A percentile compares a stretch with the other conserved stretches of the same genome.
Conservation (phyloP, 2,888 invertebrate genomes). For the Melipona beecheii region DNA sequence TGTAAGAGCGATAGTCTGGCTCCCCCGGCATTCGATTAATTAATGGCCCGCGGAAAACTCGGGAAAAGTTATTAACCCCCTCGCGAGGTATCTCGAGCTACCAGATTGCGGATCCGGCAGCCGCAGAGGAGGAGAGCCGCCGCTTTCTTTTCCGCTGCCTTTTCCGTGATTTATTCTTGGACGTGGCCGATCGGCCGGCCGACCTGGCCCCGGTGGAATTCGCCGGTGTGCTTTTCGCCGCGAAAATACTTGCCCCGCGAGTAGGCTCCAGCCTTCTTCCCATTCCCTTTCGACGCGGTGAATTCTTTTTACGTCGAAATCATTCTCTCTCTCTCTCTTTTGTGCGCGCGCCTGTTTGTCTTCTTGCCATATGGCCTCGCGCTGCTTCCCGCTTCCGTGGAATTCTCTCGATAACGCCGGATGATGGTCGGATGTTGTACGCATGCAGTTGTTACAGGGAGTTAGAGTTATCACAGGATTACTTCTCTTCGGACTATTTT, state of each 20-base stretch:
- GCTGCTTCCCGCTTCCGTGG: conserved; percentile 36
- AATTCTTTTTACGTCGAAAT: conserved; percentile 22
- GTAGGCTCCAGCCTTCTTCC: conserved; percentile 8
- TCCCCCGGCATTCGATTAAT: conserved; percentile 60
- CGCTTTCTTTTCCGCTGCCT: conserved; percentile 40
- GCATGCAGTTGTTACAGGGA: not conserved
- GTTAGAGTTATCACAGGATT: not conserved
- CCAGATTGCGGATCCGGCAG: conserved; percentile 29
- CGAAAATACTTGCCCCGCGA: conserved; percentile 37
- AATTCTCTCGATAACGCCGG: conserved; percentile 31
- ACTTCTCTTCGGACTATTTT: too few species aligned
- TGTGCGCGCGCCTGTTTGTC: conserved; percentile 4
- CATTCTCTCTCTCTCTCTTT: not conserved
- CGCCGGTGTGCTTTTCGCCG: conserved; percentile 44
- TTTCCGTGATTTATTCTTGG: conserved; percentile 56
- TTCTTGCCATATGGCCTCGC: conserved; percentile 34
- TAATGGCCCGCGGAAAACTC: conserved; percentile 58
- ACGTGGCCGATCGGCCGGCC: not conserved
- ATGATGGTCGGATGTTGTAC: not conserved
- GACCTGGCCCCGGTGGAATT: conserved; percentile 31
- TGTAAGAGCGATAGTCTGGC: conserved; percentile 40
- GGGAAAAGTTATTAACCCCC: conserved; percentile 60
- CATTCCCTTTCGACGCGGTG: conserved; percentile 27
- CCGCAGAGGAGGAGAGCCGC: not conserved
- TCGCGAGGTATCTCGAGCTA: conserved; percentile 34